Base-by-base conservation (phyloP, 2,888 invertebrate genomes). In the Drosophila flavopinicola region DNA sequence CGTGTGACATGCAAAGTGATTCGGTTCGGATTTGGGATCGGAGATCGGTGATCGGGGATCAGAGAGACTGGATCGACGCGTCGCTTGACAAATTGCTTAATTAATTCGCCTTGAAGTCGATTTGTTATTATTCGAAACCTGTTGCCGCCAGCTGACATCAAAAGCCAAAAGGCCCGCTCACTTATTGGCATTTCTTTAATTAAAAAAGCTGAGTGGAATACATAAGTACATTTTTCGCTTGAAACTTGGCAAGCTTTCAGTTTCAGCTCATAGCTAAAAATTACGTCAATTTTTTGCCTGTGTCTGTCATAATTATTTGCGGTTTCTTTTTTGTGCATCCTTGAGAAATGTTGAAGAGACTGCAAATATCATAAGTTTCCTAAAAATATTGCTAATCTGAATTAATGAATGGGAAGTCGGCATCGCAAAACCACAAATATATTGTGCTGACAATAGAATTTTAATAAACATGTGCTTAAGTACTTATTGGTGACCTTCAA, bases 31-130 rank as follows among this genome's bases (percentile, higher is more conserved):
- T 59, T 15, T n/a, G 29, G 23, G 35, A n/a, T 35, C 38, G 29
- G 44, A 54, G 47, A 66, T 49, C 35, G 20, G 20, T n/a, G 25
- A 17, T 37, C 24, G 33, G 35, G 75, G 71, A 56, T 60, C 74
- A 51, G 32, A 51, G 32, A 58, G 52, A 56, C 42, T 41, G 44
- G 20, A 41, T 38, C 67, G 67, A 78, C 59, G 54, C 53, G 86
- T 58, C 42, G 60, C 73, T 57, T 85, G 85, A 87, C 87, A 83
- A 83, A 83, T 83, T 83, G 76, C 85, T 85, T 85, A 85, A 83
- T 87, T 83, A 83, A 87, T 76, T 54, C 75, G 56, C 64, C 54
- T 58, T 42, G 67, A 83, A 64, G 83, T 61, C 76, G 61, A 75
- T 80, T 86, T 84, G 70, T 75, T 64, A 61, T 65, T 56, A 41